Conservation (phyloP, 2,113 vertebrate genomes). For the Steatornis caripensis region DNA sequence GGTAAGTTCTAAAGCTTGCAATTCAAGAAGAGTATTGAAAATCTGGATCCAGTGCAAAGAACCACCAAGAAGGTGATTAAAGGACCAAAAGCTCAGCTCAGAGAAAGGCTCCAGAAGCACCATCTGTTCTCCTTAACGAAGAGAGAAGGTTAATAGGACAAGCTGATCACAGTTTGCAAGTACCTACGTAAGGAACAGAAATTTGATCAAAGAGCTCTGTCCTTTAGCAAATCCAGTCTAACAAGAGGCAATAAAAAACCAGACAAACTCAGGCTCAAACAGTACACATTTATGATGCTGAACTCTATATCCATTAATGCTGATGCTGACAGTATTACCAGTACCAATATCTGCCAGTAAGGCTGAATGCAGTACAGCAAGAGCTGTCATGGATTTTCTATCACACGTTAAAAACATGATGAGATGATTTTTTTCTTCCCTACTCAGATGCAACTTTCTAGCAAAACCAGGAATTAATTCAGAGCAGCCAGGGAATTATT, state of each 20-base stretch:
- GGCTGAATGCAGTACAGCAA: background rate
- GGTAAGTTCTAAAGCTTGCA: background rate
- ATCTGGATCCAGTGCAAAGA: background rate
- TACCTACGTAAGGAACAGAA: background rate
- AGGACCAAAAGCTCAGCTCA: slow-evolving; percentile 10
- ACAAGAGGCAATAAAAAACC: background rate
- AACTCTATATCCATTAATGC: background rate
- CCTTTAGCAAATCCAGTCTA: background rate
- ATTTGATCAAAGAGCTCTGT: background rate
- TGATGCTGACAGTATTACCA: background rate
- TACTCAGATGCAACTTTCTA: background rate
- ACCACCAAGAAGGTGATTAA: slow-evolving; percentile 7
- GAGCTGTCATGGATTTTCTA: background rate
- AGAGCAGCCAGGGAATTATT: background rate
- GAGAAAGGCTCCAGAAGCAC: slow-evolving; percentile 22
- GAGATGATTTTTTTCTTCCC: accelerated
- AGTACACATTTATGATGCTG: background rate
- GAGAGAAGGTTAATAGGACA: slow-evolving; percentile 52
- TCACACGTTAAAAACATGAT: background rate
- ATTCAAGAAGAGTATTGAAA: background rate
- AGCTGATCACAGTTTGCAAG: slow-evolving; percentile 42
- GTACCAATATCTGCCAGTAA: background rate
- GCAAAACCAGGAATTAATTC: background rate
- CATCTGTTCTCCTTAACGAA: slow-evolving; percentile 46
- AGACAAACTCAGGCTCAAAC: background rate